These are phyloP conservation scores for Leucophenga varia DNA, from an alignment of 1,140 invertebrate genomes.

Conservation along the genomic window DNA sequence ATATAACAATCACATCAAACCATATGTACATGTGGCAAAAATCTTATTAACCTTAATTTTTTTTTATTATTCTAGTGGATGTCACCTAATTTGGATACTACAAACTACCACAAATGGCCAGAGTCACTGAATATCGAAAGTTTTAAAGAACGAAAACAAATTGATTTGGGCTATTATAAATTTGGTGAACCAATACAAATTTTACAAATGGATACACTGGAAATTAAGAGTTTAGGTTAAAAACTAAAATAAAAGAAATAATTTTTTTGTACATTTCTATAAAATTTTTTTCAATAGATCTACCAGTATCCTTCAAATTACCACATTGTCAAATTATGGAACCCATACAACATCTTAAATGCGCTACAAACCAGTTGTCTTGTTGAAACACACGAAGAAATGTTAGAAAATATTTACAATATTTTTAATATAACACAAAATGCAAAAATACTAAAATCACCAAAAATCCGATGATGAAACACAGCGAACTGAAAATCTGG, in stretches of 20 bases:
- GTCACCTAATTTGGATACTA: constrained; percentile 18
- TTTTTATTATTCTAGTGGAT: neutral
- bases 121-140: constrained; percentile 19
- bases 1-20: no score
- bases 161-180: constrained; percentile 20
- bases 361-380: constrained; percentile 23
- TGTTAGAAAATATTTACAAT: constrained; percentile 20
- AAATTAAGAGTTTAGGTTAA: constrained; percentile 25
- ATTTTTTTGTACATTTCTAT: neutral
- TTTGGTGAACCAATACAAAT: constrained; percentile 32
- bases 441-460: no score
- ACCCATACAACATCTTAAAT: constrained; percentile 32
- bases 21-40: no score
- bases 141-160: no score
- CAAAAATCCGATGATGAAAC: no score
- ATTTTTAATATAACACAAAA: constrained; percentile 30
- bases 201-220: constrained; percentile 23
- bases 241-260: neutral
- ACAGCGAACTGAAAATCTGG: no score
- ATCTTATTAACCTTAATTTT: neutral
- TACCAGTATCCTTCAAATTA: constrained; percentile 27
- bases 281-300: constrained; percentile 8
- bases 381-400: constrained; percentile 13
- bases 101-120: constrained; percentile 29
- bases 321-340: constrained; percentile 31